A percentile compares a stretch with the other conserved stretches of the same genome.
phyloP scores from a whole-genome alignment of 2,888 invertebrate genomes.

The Thera obeliscata region DNA sequence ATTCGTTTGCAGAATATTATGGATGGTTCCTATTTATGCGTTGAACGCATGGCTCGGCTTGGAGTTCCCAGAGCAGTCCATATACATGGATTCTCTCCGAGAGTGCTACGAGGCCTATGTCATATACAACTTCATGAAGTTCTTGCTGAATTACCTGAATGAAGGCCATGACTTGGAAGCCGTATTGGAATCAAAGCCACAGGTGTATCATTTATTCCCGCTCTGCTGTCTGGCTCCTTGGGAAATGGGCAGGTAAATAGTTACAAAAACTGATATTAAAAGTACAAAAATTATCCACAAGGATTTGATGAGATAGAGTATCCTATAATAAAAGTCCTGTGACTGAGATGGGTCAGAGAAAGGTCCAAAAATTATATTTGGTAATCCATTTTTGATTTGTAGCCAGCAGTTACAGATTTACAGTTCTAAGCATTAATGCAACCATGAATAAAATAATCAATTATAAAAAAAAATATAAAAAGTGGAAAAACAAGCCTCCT shows the following conservation, averaged over 20 bases:
- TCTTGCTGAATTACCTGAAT: conserved; percentile 94
- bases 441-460: too few species aligned
- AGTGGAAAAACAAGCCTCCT: too few species aligned
- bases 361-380: too few species aligned
- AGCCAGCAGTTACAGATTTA: too few species aligned
- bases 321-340: too few species aligned
- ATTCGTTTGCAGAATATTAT: conserved; percentile 89
- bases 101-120: conserved; percentile 99
- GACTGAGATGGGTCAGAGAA: too few species aligned
- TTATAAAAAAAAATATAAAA: too few species aligned
- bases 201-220: conserved; percentile 95
- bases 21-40: conserved; percentile 99
- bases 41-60: conserved; percentile 97
- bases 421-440: too few species aligned
- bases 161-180: conserved; percentile 94
- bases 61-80: conserved; percentile 93
- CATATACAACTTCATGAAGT: conserved; percentile 99
- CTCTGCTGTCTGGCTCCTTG: conserved; percentile 96
- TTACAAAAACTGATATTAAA: neutral
- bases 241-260: conserved; percentile 92
- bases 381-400: too few species aligned
- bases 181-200: conserved; percentile 91
- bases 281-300: too few species aligned
- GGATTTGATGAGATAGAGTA: too few species aligned
- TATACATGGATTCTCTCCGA: conserved; percentile 95